Evolutionary conservation across 2,797 vertebrate genomes (phyloP).

Genomic region (Gallinago stenura): DNA sequence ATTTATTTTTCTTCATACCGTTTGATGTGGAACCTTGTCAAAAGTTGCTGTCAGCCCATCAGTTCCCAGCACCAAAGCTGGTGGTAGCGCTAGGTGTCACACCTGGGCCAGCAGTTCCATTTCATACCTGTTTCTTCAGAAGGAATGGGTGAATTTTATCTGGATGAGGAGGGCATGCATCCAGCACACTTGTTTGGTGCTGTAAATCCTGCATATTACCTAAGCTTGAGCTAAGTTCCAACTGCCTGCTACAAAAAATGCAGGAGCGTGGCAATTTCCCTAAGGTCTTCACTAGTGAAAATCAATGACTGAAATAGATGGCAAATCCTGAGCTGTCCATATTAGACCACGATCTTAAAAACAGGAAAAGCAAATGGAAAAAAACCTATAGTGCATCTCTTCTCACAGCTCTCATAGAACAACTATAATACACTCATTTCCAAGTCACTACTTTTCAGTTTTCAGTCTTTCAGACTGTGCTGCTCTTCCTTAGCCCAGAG

Average conservation of each 20-base stretch:
- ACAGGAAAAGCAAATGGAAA: neutral
- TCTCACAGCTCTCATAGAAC: neutral
- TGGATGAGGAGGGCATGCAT: neutral
- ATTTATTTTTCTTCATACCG: neutral
- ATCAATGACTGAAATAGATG: neutral
- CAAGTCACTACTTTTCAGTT: neutral
- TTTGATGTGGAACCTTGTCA: neutral
- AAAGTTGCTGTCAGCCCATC: neutral
- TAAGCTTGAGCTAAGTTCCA: neutral
- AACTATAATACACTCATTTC: neutral
- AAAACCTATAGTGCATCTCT: neutral
- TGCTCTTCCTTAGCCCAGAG: neutral
- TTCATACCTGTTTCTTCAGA: neutral
- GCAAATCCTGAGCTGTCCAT: neutral
- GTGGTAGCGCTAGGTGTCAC: neutral
- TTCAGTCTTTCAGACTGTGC: neutral
- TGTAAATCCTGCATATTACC: neutral
- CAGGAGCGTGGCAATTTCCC: neutral
- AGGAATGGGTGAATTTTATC: accelerated
- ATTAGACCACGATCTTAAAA: neutral
- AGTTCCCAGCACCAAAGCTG: accelerated
- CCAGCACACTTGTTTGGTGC: neutral
- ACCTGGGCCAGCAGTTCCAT: neutral
- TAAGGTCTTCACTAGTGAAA: neutral
- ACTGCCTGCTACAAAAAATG: neutral